A percentile compares a stretch with the other conserved stretches of the same genome.
phyloP scores from a whole-genome alignment of 2,888 invertebrate species.

The Aphidius colemani region DNA sequence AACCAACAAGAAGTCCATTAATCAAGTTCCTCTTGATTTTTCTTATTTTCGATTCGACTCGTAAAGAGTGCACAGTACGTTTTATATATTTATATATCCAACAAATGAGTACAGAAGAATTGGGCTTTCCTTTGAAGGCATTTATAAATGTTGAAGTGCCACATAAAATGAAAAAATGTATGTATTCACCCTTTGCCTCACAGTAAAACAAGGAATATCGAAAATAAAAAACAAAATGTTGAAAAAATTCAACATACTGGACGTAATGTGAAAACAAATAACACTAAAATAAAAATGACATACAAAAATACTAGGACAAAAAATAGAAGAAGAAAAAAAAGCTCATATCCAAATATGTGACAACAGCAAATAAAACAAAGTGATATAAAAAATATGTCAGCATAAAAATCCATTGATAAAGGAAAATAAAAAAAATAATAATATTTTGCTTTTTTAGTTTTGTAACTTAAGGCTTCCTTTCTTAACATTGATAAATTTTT shows the following conservation, averaged over 20 bases:
- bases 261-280: neutral
- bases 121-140: neutral
- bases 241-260: neutral
- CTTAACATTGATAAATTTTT: neutral
- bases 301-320: neutral
- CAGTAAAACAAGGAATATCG: neutral
- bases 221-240: conserved; percentile 4
- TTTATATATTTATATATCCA: too few species aligned
- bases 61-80: neutral
- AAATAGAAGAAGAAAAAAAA: too few species aligned
- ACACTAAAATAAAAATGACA: neutral
- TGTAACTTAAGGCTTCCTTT: too few species aligned
- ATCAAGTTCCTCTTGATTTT: conserved; percentile 39
- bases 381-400: neutral
- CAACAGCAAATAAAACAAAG: too few species aligned
- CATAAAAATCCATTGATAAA: neutral
- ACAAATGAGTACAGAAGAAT: neutral
- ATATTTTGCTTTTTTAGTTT: conserved; percentile 7
- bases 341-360: too few species aligned
- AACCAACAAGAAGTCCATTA: conserved; percentile 49
- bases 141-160: neutral
- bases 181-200: neutral
- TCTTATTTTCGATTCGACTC: conserved; percentile 25
- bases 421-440: neutral
- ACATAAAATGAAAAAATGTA: neutral